phyloP scores from a whole-genome alignment of 1,140 invertebrate genomes.

The Centruroides vittatus region DNA sequence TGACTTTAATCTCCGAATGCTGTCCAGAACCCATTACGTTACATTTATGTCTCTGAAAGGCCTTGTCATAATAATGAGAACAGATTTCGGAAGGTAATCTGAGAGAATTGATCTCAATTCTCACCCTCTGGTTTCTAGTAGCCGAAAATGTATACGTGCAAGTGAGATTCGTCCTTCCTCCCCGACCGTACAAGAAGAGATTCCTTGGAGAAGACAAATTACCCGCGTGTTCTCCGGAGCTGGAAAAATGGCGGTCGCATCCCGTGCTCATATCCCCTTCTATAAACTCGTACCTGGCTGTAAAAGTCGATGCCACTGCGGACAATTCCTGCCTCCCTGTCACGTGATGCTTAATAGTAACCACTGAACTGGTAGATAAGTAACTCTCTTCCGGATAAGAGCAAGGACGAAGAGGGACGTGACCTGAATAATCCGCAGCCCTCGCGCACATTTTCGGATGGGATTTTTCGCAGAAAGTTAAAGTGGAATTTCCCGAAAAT shows the following conservation, averaged over 20 bases:
- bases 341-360: conserved; percentile 5
- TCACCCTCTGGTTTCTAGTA: conserved; percentile 10
- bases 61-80: conserved; percentile 1
- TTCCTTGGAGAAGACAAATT: conserved; percentile 15
- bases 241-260: conserved; percentile 18
- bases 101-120: conserved; percentile 5
- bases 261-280: conserved; percentile 12
- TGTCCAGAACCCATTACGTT: too few species aligned
- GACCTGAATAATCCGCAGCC: conserved; percentile 10
- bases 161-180: conserved; percentile 16
- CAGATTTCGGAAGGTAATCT: background rate
- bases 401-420: conserved; percentile 15
- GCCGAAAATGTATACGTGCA: conserved; percentile 18
- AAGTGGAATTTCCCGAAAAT: conserved; percentile 1
- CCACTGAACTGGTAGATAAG: conserved; percentile 16
- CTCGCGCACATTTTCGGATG: conserved; percentile 19
- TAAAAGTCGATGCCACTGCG: conserved; percentile 10
- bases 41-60: too few species aligned
- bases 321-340: background rate
- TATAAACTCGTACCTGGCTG: conserved; percentile 18
- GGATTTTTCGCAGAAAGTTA: conserved; percentile 15
- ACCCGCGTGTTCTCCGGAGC: conserved; percentile 7
- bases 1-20: too few species aligned
- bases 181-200: conserved; percentile 19
- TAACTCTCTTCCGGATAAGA: conserved; percentile 15